Conservation (phyloP, 2,797 vertebrate genomes). For the Leptatherina wallacei region DNA sequence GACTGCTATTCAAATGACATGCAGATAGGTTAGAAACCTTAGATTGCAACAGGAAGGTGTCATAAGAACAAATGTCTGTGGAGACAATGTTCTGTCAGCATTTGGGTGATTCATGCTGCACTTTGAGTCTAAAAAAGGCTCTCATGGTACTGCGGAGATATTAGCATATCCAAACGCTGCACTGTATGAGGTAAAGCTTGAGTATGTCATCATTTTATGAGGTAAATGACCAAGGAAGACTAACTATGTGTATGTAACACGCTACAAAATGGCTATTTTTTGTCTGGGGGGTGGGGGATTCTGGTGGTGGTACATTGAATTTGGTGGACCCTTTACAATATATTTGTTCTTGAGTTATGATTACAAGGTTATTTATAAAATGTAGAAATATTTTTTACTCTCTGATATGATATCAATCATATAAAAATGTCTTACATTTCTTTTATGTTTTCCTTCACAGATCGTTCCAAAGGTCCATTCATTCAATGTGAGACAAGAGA, state of each 20-base stretch:
- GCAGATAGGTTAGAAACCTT: constrained; percentile 70
- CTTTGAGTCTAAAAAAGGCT: constrained; percentile 29
- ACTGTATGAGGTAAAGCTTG: constrained; percentile 16
- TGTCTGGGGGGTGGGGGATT: not conserved
- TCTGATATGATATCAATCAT: not conserved
- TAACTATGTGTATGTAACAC: constrained; percentile 7
- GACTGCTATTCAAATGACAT: constrained; percentile 75
- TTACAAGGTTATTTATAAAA: not conserved
- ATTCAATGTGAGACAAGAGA: constrained; percentile 18
- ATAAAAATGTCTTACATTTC: not conserved
- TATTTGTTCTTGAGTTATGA: not conserved
- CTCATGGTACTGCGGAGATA: constrained; percentile 14
- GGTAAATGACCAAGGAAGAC: not conserved
- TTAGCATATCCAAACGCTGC: constrained; percentile 20
- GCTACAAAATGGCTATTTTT: not conserved
- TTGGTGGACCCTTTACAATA: not conserved
- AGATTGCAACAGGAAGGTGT: constrained; percentile 62
- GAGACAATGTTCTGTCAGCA: constrained; percentile 58
- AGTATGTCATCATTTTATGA: constrained; percentile 36
- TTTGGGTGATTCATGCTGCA: constrained; percentile 60
- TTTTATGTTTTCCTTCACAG: constrained; percentile 59
- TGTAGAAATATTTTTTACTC: not conserved
- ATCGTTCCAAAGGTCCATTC: constrained; percentile 40
- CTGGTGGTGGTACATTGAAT: not conserved
- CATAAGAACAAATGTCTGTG: constrained; percentile 55